These are phyloP conservation scores for Trissolcus basalis DNA, from an alignment of 1,140 invertebrate genomes.

Conservation along the genomic window DNA sequence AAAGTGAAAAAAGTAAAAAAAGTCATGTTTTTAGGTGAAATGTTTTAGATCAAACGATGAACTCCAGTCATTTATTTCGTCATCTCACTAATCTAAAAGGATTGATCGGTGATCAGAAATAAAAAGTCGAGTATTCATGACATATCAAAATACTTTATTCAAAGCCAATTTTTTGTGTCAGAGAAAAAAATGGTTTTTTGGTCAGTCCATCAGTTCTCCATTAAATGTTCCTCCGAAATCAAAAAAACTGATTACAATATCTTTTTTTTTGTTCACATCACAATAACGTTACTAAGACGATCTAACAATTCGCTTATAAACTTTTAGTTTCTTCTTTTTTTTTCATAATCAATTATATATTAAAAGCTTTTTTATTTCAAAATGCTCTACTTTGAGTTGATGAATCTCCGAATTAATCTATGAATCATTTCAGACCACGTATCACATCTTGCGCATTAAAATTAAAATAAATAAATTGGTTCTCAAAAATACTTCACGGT, in stretches of 20 bases:
- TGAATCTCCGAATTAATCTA: slow-evolving; percentile 27
- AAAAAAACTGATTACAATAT: too few relatives aligned
- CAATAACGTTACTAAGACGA: slow-evolving; percentile 25
- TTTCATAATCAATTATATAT: slow-evolving; percentile 9
- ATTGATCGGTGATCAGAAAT: slow-evolving; percentile 3
- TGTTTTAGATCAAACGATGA: too few relatives aligned
- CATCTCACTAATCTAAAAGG: slow-evolving; percentile 2
- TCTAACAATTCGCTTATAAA: slow-evolving; percentile 19
- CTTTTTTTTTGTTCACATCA: not conserved
- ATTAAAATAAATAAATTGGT: not conserved
- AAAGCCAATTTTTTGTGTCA: slow-evolving; percentile 13
- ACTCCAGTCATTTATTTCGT: not conserved
- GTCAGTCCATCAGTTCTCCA: slow-evolving; percentile 1
- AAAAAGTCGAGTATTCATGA: slow-evolving; percentile 1
- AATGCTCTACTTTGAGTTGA: slow-evolving; percentile 30
- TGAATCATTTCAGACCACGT: slow-evolving; percentile 39
- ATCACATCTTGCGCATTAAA: slow-evolving; percentile 7
- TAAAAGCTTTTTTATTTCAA: slow-evolving; percentile 24
- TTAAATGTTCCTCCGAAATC: too few relatives aligned
- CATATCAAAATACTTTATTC: slow-evolving; percentile 49
- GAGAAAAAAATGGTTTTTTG: slow-evolving; percentile 16
- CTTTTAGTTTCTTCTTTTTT: slow-evolving; percentile 12
- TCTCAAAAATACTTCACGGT: not conserved
- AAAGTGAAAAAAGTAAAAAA: too few relatives aligned
- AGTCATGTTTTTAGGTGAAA: too few relatives aligned